Base-by-base conservation (phyloP, 2,797 vertebrate genomes). In the Craterocephalus amniculus region DNA sequence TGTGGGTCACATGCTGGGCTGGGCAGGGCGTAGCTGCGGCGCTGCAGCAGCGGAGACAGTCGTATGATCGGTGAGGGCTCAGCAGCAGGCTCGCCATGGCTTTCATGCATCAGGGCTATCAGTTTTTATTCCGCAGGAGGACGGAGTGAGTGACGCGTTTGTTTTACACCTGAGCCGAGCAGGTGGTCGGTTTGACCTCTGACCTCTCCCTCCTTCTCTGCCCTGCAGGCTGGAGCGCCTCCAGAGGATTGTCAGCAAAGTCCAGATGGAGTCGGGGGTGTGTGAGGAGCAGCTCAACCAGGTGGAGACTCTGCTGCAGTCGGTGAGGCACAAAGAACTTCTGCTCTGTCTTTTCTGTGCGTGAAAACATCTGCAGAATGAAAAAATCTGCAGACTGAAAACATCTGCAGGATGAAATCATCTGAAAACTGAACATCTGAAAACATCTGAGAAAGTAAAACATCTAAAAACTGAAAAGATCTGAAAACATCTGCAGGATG, bases 241-340 rank as follows among this genome's bases (percentile, higher is more conserved):
- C n/a, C 97, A 99, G 91, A 95, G 96, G 31, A 74, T 97, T 0
- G 96, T 98, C 80, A 95, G 94, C 81, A 98, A 98, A 71, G 93
- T 99, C 69, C 97, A 99, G 95, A 97, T 96, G 96, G 97, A 98
- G 92, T 97, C 97, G 0, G 96, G 95, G 24, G 90, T 98, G 62
- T 98, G 97, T 0, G 97, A 99, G 92, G 97, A 98, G 91, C 96
- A 98, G 90, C 95, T 98, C 66, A 98, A 97, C 93, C 96, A 98
- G 90, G 96, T 95, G 0, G 97, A 98, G 63, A 75, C 92, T 14
- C 94, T 97, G 76, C 93, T 98, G 63, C 97, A 98, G 91, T 91
- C 93, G 86, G 97, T 99, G 90, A 96, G 95, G 63, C 35, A 1
- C 43, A 27, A 40, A 64, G 22, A 4, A n/a, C n/a, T n/a, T n/a